Evolutionary conservation across 37 sponge, comb jelly and placozoan species (phyloP).

Genomic region (Halisarca cf. caerulea): DNA sequence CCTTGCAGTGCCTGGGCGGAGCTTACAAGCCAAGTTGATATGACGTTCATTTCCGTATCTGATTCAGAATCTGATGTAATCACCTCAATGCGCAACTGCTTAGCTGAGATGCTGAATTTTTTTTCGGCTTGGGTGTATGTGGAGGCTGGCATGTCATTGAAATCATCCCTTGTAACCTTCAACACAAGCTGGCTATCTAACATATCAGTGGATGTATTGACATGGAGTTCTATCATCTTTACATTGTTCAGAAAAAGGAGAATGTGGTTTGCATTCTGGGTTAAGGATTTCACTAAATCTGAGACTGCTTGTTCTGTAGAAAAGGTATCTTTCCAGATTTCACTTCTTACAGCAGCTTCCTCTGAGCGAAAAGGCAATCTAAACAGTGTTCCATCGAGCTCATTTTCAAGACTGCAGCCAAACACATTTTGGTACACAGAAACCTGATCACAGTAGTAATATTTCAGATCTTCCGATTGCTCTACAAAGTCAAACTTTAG

Average conservation of each 20-base stretch:
- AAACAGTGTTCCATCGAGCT: slow-evolving; percentile 73
- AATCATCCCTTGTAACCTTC: too few species aligned
- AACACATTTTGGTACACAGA: slow-evolving; percentile 57
- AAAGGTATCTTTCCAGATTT: slow-evolving; percentile 35
- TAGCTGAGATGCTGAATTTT: too few species aligned
- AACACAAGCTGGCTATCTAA: too few species aligned
- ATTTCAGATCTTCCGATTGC: not conserved
- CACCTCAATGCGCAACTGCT: too few species aligned
- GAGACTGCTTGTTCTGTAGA: not conserved
- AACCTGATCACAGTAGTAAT: slow-evolving; percentile 63
- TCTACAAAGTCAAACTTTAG: slow-evolving; percentile 44
- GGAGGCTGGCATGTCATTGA: too few species aligned
- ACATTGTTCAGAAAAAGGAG: slow-evolving; percentile 65
- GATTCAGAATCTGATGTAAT: too few species aligned
- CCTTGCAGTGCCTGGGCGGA: too few species aligned
- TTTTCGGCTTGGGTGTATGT: too few species aligned
- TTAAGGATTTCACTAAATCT: slow-evolving; percentile 23
- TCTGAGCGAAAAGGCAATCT: slow-evolving; percentile 64
- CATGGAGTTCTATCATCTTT: slow-evolving; percentile 38
- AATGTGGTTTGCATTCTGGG: slow-evolving; percentile 25
- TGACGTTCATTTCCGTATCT: too few species aligned
- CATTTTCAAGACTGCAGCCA: slow-evolving; percentile 56
- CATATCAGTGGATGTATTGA: too few species aligned
- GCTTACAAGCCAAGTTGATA: too few species aligned
- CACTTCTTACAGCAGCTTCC: slow-evolving; percentile 13